These are phyloP conservation scores for Enoplosus armatus DNA, from an alignment of 2,797 vertebrate genomes.

Conservation along the genomic window DNA sequence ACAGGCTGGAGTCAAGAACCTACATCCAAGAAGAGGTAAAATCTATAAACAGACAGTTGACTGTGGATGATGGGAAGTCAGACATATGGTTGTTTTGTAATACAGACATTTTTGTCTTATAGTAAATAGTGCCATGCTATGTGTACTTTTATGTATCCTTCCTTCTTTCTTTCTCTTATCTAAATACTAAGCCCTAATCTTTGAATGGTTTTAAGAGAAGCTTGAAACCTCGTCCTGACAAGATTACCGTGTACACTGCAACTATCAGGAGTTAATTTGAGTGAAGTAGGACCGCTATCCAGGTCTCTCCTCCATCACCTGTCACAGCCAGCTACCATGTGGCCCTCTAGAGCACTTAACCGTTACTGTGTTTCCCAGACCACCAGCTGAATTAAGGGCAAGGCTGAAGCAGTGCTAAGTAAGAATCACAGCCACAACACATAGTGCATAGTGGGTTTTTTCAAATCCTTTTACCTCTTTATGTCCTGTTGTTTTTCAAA, in stretches of 20 bases:
- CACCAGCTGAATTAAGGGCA: constrained; percentile 73
- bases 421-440: constrained; percentile 47
- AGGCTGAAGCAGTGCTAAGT: constrained; percentile 23
- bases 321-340: constrained; percentile 78
- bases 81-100: too few species aligned
- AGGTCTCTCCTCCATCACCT: constrained; percentile 65
- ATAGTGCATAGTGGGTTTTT: constrained; percentile 24
- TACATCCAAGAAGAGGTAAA: too few species aligned
- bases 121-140: not conserved
- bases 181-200: not conserved
- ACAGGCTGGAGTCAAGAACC: too few species aligned
- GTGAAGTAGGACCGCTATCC: constrained; percentile 26
- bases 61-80: too few species aligned
- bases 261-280: constrained; percentile 40
- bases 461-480: constrained; percentile 1
- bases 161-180: not conserved
- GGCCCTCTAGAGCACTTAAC: constrained; percentile 75
- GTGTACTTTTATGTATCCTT: not conserved
- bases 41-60: too few species aligned
- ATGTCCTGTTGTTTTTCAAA: not conserved
- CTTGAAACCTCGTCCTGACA: not conserved
- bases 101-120: not conserved
- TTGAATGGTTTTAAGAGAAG: not conserved
- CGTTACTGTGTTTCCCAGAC: constrained; percentile 69
- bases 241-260: not conserved